Base-by-base conservation (phyloP, 2,888 invertebrate species). In the Cheilosia impressa region DNA sequence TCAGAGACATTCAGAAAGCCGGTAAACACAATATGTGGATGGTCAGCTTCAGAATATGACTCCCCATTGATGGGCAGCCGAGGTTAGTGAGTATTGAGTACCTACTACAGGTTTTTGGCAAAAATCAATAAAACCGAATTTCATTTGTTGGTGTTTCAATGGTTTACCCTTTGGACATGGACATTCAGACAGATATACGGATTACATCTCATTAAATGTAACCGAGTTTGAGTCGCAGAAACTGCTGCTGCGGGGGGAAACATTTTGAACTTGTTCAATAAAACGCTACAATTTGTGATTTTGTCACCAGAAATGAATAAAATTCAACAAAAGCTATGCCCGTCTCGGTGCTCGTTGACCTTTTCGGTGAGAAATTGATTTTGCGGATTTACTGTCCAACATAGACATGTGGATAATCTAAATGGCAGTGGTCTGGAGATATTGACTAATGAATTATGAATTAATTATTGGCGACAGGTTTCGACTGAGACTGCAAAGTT, bases 51-150 rank as follows among this genome's bases (percentile, higher is more conserved):
- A 15, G 52, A 52, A 52, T 15, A 52, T 24, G 22, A 22, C 19
- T 52, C 15, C 24, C 52, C 52, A 58, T 22, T 38, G 58, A 58
- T 38, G 19, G 38, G 13, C n/a, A 13, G 24, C n/a, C 27, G 17
- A 13, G 7, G n/a, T n/a, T 9, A 34, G 34, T 34, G 57, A 34
- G 27, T 17, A 34, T 10, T 38, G 57, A 38, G 34, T 38, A 22
- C 10, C 24, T 24, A 24, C 38, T 41, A 58, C 58, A 58, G 58
- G 58, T 58, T 58, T 58, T 58, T 19, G 38, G 27, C 38, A 10
- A 58, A 38, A 58, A 58, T 41, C 58, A 58, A 41, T 58, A 58
- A 58, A 58, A 41, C 7, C 5, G 19, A 58, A 47, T 47, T 47
- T 47, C 3, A 13, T 38, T 31, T 55, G 55, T 55, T 55, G 55